phyloP scores from a whole-genome alignment of 1,140 invertebrate species.

The Dendroctonus ponderosae region DNA sequence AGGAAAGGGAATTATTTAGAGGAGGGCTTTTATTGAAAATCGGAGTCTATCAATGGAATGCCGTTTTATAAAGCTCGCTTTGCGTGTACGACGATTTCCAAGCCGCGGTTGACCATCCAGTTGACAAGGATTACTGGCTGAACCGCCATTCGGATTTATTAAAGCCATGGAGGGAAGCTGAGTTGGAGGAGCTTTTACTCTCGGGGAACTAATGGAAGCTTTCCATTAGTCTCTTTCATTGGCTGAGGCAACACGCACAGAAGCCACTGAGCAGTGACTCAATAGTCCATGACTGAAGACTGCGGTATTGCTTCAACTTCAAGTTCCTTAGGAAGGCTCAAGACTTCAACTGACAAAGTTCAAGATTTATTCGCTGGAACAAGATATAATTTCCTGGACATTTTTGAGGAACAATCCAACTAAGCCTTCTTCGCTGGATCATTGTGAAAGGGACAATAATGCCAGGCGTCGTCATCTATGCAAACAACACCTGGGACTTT shows the following conservation, averaged over 20 bases:
- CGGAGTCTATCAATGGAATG: constrained; percentile 22
- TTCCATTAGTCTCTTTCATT: not conserved
- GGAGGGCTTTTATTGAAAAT: constrained; percentile 16
- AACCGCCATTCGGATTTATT: constrained; percentile 23
- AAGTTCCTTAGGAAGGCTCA: not conserved
- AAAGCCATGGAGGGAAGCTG: not conserved
- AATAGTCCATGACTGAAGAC: not conserved
- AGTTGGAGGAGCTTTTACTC: not conserved
- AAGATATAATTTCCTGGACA: constrained; percentile 16
- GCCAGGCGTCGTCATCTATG: constrained; percentile 27
- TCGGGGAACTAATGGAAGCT: not conserved
- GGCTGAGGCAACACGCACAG: not conserved
- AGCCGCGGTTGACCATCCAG: constrained; percentile 30
- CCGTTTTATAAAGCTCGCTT: constrained; percentile 15
- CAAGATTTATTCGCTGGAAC: constrained; percentile 1
- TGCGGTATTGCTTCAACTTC: not conserved
- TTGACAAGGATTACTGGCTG: constrained; percentile 27
- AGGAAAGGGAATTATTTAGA: no score
- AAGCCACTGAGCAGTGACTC: not conserved
- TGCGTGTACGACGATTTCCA: constrained; percentile 22
- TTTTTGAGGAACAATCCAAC: constrained; percentile 23
- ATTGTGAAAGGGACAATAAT: constrained; percentile 27
- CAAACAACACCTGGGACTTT: constrained; percentile 31
- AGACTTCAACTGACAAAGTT: not conserved
- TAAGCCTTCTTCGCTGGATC: constrained; percentile 31